Evolutionary conservation across 2,888 invertebrate genomes (phyloP), one percentile per base, ranked within the genome.

Genomic region (Calameuta filiformis): DNA sequence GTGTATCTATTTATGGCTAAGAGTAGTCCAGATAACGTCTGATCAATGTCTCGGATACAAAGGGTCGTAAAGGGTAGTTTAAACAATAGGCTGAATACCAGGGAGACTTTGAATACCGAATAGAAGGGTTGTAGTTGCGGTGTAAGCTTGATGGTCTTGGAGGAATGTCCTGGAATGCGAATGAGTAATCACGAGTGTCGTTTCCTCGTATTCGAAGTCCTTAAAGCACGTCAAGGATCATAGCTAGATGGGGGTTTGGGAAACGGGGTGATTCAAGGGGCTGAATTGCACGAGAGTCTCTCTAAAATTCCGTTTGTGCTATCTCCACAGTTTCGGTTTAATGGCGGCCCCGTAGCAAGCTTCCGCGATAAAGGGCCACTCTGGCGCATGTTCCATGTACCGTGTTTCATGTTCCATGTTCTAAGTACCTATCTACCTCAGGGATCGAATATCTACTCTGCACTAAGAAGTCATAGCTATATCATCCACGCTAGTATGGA

Each of bases 131-230:
- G 71, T 71, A 71, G 31, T 71, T 34, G 71, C 31, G 71, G 76
- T 30, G 76, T 76, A 77, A 82, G 79, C 75, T 81, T 81, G 79
- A 81, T 77, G 77, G 79, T 40, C 69, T 37, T 79, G 80, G 78
- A 81, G 79, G 80, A 86, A 83, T 83, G 83, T 86, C 80, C 79
- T 77, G 85, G 86, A 88, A 87, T 86, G 86, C 81, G 85, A 86
- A 88, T 84, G 85, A 83, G 84, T 83, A 83, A 87, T 84, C 81
- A 83, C 80, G 83, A 77, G 81, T 73, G 85, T 83, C 84, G 82
- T 87, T 87, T 80, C 84, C 76, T 73, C 78, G 77, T 80, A 75
- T 77, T 82, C 81, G 71, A 71, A 12, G 56, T 56, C 56, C 56
- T 56, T 23, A 23, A 56, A 56, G 23, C 15, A 23, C 33, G 37